phyloP scores from a whole-genome alignment of 2,888 invertebrate genomes.

The Drosophila neotestacea region DNA sequence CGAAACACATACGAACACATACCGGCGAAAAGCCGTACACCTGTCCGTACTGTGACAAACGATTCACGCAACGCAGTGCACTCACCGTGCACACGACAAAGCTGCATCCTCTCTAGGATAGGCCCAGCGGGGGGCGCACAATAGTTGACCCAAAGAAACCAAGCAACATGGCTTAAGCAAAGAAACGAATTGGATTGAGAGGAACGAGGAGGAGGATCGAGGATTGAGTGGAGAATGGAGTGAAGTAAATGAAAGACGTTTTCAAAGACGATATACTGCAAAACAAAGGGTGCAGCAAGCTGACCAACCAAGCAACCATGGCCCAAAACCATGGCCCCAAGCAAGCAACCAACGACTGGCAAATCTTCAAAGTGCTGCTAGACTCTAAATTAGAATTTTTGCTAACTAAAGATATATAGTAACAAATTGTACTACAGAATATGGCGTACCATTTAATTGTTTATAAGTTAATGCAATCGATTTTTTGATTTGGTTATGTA shows the following conservation, averaged over 20 bases:
- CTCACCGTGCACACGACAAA: constrained; percentile 84
- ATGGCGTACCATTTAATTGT: constrained; percentile 46
- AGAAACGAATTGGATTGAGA: constrained; percentile 26
- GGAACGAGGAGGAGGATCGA: background rate
- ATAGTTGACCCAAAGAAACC: constrained; percentile 69
- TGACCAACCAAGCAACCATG: constrained; percentile 22
- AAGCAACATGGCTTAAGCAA: constrained; percentile 43
- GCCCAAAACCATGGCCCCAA: constrained; percentile 5
- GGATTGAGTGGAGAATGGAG: constrained; percentile 4
- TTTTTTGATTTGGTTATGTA: constrained; percentile 62
- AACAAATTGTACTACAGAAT: constrained; percentile 60
- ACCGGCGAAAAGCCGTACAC: constrained; percentile 84
- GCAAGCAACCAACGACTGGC: constrained; percentile 74
- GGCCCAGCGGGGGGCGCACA: constrained; percentile 77
- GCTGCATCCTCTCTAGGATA: constrained; percentile 84
- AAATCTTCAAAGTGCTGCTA: constrained; percentile 76
- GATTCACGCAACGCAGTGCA: constrained; percentile 84
- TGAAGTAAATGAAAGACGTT: constrained; percentile 70
- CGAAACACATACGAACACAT: constrained; percentile 85
- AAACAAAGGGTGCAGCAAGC: constrained; percentile 18
- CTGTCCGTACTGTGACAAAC: constrained; percentile 84
- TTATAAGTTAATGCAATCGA: constrained; percentile 48
- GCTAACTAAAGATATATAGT: constrained; percentile 51
- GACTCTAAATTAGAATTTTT: constrained; percentile 71
- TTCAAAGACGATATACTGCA: constrained; percentile 69